These are phyloP conservation scores for Adela reaumurella DNA, from an alignment of 2,888 invertebrate species.

Conservation along the genomic window DNA sequence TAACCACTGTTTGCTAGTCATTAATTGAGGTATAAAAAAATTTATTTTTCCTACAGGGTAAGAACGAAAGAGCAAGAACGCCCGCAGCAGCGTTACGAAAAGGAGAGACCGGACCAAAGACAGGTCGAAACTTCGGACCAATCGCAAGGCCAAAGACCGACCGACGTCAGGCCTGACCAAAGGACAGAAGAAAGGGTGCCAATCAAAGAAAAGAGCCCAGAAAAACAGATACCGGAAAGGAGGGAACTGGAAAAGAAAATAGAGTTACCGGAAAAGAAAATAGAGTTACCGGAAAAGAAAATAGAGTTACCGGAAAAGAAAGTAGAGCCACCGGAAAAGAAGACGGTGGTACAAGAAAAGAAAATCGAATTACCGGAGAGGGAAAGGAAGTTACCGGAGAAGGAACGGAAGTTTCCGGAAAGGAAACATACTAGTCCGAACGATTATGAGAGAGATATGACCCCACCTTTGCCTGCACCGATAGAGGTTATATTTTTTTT, in stretches of 20 bases:
- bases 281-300: no score
- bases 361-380: background rate
- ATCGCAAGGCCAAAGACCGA: no score
- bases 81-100: no score
- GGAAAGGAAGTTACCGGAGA: background rate
- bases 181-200: background rate
- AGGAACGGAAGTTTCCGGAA: conserved; percentile 8
- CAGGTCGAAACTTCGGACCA: no score
- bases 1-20: no score
- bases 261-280: background rate
- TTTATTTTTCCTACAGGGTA: no score
- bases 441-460: conserved; percentile 14
- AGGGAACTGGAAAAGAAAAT: background rate
- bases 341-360: background rate
- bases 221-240: background rate
- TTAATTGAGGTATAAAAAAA: no score
- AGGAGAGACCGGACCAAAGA: no score
- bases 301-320: background rate
- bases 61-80: no score
- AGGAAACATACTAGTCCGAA: background rate
- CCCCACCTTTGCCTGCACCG: conserved; percentile 20
- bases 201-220: background rate
- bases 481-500: no score
- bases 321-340: background rate
- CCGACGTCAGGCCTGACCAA: background rate